Conservation (phyloP, 2,113 vertebrate species). For the Clarias magur region DNA sequence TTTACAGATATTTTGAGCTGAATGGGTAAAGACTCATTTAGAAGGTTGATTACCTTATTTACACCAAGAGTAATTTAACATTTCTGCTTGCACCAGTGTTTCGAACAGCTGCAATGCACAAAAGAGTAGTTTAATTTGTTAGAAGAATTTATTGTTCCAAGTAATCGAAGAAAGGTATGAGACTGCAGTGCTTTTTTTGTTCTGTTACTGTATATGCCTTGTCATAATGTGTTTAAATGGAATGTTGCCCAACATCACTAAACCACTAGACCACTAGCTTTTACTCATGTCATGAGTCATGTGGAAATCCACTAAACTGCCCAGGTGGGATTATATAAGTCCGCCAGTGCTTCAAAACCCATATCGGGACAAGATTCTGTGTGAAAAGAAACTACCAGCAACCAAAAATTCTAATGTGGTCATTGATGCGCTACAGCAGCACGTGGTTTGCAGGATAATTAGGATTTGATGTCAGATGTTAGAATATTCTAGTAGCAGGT, state of each 20-base stretch:
- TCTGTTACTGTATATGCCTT: not conserved
- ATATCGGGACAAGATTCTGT: slow-evolving; percentile 1
- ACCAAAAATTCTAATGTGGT: not conserved
- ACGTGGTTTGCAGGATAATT: slow-evolving; percentile 12
- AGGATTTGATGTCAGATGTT: slow-evolving; percentile 19
- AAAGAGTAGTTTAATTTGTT: slow-evolving; percentile 9
- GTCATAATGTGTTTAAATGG: slow-evolving; percentile 26
- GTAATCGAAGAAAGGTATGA: not conserved
- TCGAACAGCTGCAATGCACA: not conserved
- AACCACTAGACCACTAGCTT: slow-evolving; percentile 5
- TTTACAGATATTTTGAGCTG: slow-evolving; percentile 21
- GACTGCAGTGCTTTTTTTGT: not conserved
- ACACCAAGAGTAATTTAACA: slow-evolving; percentile 12
- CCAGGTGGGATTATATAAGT: slow-evolving; percentile 31
- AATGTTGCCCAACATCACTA: slow-evolving; percentile 20
- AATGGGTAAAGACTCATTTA: slow-evolving; percentile 12
- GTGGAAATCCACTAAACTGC: slow-evolving; percentile 2
- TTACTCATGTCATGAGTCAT: slow-evolving; percentile 27
- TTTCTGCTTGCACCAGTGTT: slow-evolving; percentile 15
- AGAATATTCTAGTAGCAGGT: slow-evolving; percentile 30
- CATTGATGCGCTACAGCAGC: not conserved
- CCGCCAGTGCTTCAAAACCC: slow-evolving; percentile 4
- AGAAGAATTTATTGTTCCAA: not conserved
- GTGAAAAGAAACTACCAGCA: not conserved
- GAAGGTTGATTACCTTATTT: slow-evolving; percentile 19